A percentile compares a stretch with the other conserved stretches of the same genome.
Evolutionary conservation across 1,140 invertebrate genomes (phyloP).

Genomic region (Polypedilum pembai): DNA sequence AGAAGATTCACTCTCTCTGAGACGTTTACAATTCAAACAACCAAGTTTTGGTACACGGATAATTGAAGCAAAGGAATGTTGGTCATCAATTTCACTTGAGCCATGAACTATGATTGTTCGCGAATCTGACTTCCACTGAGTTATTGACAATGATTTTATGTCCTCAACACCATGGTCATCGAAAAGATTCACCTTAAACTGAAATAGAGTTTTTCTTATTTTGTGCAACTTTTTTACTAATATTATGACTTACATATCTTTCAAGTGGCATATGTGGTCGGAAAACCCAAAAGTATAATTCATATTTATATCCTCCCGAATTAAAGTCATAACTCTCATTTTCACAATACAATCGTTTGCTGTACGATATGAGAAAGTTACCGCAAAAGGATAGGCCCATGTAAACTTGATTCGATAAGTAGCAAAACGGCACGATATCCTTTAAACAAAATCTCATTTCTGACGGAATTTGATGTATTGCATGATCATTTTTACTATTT

Average conservation of each 20-base stretch:
- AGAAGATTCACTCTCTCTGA: constrained; percentile 32
- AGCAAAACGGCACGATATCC: constrained; percentile 48
- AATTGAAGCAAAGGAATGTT: constrained; percentile 43
- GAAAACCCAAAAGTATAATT: constrained; percentile 43
- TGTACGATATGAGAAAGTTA: constrained; percentile 84
- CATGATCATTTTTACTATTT: constrained; percentile 40
- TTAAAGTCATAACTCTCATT: constrained; percentile 40
- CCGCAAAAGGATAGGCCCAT: constrained; percentile 91
- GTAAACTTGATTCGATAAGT: constrained; percentile 63
- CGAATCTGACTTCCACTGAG: constrained; percentile 52
- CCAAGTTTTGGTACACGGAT: constrained; percentile 43
- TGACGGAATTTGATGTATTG: constrained; percentile 53
- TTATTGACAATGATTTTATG: constrained; percentile 50
- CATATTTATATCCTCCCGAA: constrained; percentile 41
- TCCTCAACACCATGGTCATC: constrained; percentile 52
- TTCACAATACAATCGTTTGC: constrained; percentile 51
- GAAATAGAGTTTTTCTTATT: background rate
- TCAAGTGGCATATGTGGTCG: constrained; percentile 40
- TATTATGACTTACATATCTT: constrained; percentile 31
- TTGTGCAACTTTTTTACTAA: background rate
- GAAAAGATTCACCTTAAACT: constrained; percentile 46
- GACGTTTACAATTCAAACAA: constrained; percentile 42
- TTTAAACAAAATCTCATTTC: constrained; percentile 53
- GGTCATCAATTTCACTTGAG: constrained; percentile 39
- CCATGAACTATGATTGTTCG: constrained; percentile 51